phyloP scores from a whole-genome alignment of 2,113 vertebrate genomes.

The Agelaius phoeniceus region DNA sequence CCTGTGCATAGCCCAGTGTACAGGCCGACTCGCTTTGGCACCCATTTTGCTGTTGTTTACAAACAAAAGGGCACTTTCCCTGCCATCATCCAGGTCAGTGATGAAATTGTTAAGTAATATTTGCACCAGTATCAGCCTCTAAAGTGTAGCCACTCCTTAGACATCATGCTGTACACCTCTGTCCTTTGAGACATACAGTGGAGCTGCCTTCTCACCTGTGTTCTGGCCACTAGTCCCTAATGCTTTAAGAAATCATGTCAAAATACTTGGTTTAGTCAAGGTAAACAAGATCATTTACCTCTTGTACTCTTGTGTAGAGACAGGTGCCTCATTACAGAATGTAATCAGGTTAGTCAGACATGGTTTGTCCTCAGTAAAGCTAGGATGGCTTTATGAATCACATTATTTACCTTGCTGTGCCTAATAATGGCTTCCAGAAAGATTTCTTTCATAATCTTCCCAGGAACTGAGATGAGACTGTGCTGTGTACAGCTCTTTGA shows the following conservation, averaged over 20 bases:
- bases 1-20: rapidly evolving
- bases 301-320: background rate
- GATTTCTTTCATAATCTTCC: background rate
- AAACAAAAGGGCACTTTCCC: background rate
- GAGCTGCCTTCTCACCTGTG: background rate
- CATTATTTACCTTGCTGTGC: background rate
- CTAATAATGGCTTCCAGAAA: background rate
- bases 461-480: background rate
- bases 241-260: background rate
- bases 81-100: background rate
- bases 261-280: background rate
- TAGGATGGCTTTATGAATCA: background rate
- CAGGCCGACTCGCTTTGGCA: background rate
- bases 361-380: background rate
- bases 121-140: background rate
- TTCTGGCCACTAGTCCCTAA: background rate
- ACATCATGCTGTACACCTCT: background rate
- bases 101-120: background rate
- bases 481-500: background rate
- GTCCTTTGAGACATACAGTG: background rate
- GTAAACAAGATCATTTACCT: background rate
- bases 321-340: background rate
- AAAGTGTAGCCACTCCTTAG: background rate
- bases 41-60: background rate
- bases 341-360: background rate